Base-by-base conservation (phyloP, 2,113 vertebrate genomes). In the Phyllostomus hastatus region DNA sequence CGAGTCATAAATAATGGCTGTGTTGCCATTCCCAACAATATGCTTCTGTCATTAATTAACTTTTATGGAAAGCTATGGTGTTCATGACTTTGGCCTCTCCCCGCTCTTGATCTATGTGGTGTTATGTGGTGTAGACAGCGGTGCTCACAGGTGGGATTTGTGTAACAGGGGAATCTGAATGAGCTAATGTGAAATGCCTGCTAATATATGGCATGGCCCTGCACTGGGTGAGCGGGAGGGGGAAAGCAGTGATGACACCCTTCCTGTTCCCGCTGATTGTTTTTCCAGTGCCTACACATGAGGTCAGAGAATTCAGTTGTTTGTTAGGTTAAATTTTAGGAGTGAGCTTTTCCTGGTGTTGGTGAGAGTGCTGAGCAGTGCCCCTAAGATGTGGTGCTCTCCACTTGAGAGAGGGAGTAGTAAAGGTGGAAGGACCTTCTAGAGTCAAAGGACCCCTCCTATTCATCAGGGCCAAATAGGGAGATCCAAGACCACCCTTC, bases 11-110 rank as follows among this genome's bases (percentile, higher is more conserved):
- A 97, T 97, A 96, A 97, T 0, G 4, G 48, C 43, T 0, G 0
- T 38, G 43, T 86, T 48, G 54, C 96, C 95, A 72, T 96, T 96
- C 79, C 48, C 84, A 96, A 87, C 95, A 95, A 97, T 97, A 97
- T 96, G 89, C 91, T 96, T 91, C 97, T 96, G 97, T 81, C 94
- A 28, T 96, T 98, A 97, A 97, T 97, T 97, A 97, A 96, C 95
- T 97, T 98, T 98, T 96, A 98, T 98, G 97, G 97, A 98, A 98
- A 91, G 97, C 95, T 76, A 78, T n/a, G 96, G 92, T 95, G 97
- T 97, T 97, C 95, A 96, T 96, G 97, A 75, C 95, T 97, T 78
- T 22, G 79, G 95, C 95, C 91, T 97, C 96, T 93, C 95, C 78
- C 78, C 6, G 5, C 91, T 93, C 95, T 96, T 98, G 97, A 97